Evolutionary conservation across 2,797 vertebrate genomes (phyloP).

Genomic region (Threskiornis aethiopicus): DNA sequence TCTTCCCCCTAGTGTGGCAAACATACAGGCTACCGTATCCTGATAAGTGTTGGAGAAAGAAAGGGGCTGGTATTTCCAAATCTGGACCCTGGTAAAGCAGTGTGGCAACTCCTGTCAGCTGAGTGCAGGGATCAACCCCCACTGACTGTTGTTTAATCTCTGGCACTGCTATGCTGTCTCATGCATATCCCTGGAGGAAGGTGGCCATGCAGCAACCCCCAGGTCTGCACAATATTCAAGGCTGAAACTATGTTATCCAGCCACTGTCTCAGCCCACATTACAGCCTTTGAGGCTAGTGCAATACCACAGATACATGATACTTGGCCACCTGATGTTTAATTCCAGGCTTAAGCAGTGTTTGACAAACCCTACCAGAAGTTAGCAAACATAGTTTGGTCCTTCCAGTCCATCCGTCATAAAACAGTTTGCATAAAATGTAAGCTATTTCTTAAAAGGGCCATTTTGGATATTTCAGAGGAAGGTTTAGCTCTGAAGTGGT

Average conservation of each 20-base stretch:
- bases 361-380: background rate
- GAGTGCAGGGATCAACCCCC: background rate
- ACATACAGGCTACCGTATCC: background rate
- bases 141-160: background rate
- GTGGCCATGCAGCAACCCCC: background rate
- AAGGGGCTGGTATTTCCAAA: background rate
- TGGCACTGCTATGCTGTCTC: background rate
- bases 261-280: background rate
- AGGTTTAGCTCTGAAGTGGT: background rate
- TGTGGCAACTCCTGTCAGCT: accelerated
- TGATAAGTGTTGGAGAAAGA: background rate
- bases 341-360: background rate
- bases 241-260: background rate
- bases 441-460: background rate
- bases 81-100: background rate
- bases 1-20: background rate
- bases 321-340: background rate
- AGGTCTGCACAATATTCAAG: background rate
- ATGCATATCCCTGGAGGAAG: background rate
- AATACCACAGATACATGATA: background rate
- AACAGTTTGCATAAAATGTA: background rate
- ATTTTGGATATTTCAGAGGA: background rate
- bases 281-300: background rate
- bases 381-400: background rate
- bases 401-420: background rate